Percentiles rank a stretch among this genome's conserved stretches.
These are phyloP conservation scores for Hemithea aestivaria DNA, from an alignment of 2,888 invertebrate species.

Conservation along the genomic window DNA sequence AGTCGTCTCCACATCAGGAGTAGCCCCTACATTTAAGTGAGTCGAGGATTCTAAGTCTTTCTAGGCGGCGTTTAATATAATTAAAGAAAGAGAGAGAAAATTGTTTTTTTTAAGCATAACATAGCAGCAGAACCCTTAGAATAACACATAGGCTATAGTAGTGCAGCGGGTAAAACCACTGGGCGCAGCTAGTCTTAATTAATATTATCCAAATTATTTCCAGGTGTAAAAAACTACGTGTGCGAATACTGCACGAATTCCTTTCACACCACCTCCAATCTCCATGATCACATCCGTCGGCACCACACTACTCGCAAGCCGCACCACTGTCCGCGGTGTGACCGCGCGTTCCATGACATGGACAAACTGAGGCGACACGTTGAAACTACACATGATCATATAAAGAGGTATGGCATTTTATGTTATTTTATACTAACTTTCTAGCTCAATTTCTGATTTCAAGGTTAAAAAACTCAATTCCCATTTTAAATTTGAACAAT, in stretches of 20 bases:
- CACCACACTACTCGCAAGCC: slow-evolving; percentile 35
- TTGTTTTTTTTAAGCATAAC: too few species aligned
- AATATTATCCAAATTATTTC: too few species aligned
- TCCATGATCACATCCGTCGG: slow-evolving; percentile 41
- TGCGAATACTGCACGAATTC: slow-evolving; percentile 46
- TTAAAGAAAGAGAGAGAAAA: too few species aligned
- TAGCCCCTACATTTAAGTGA: too few species aligned
- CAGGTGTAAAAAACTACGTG: slow-evolving; percentile 48
- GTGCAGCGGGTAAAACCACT: too few species aligned
- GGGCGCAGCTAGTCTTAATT: too few species aligned
- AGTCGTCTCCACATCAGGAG: too few species aligned
- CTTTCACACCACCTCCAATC: slow-evolving; percentile 46
- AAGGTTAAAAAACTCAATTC: not conserved
- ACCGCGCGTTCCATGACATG: slow-evolving; percentile 37
- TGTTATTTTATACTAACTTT: not conserved
- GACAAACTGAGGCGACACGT: slow-evolving; percentile 46
- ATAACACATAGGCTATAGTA: too few species aligned
- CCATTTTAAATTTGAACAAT: too few species aligned
- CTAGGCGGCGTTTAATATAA: too few species aligned
- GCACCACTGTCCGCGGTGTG: slow-evolving; percentile 40
- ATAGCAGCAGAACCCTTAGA: too few species aligned
- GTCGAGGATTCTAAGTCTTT: too few species aligned
- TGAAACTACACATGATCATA: slow-evolving; percentile 50
- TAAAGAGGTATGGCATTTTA: slow-evolving; percentile 42
- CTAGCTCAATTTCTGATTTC: not conserved